Evolutionary conservation across 1,140 invertebrate species (phyloP).

Genomic region (Drosophila prosaltans): DNA sequence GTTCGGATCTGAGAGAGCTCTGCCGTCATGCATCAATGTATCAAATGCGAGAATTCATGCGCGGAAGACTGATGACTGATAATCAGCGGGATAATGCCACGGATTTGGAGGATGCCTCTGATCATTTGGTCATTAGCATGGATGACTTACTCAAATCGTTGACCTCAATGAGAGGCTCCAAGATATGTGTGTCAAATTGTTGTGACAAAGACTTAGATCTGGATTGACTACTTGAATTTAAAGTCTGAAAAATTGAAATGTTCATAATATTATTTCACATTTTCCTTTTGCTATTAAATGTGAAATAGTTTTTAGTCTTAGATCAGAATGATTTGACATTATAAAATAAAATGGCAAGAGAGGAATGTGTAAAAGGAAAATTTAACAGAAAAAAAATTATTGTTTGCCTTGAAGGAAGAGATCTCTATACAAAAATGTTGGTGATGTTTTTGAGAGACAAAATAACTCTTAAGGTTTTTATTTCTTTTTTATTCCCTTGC

Average conservation of each 20-base stretch:
- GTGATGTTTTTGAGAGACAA: too few relatives aligned
- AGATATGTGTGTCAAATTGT: constrained; percentile 83
- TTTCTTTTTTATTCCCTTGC: too few relatives aligned
- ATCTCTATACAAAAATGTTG: too few relatives aligned
- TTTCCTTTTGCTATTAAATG: background rate
- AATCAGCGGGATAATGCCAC: background rate
- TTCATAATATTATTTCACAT: too few relatives aligned
- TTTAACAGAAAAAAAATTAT: too few relatives aligned
- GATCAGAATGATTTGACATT: too few relatives aligned
- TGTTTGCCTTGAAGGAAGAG: too few relatives aligned
- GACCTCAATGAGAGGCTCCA: constrained; percentile 87
- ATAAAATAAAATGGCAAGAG: too few relatives aligned
- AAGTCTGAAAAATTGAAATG: too few relatives aligned
- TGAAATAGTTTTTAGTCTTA: background rate
- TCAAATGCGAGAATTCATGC: constrained; percentile 88
- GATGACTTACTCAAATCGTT: constrained; percentile 86
- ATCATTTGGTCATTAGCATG: constrained; percentile 83
- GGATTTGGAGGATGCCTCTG: constrained; percentile 83
- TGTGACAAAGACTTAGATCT: constrained; percentile 50
- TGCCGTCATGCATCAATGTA: constrained; percentile 95
- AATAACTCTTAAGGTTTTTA: too few relatives aligned
- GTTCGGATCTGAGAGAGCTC: constrained; percentile 95
- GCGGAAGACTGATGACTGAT: background rate
- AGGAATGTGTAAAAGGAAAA: too few relatives aligned
- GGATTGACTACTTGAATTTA: constrained; percentile 25